Evolutionary conservation across 2,888 invertebrate genomes (phyloP).

Genomic region (Liodrosophila aerea): DNA sequence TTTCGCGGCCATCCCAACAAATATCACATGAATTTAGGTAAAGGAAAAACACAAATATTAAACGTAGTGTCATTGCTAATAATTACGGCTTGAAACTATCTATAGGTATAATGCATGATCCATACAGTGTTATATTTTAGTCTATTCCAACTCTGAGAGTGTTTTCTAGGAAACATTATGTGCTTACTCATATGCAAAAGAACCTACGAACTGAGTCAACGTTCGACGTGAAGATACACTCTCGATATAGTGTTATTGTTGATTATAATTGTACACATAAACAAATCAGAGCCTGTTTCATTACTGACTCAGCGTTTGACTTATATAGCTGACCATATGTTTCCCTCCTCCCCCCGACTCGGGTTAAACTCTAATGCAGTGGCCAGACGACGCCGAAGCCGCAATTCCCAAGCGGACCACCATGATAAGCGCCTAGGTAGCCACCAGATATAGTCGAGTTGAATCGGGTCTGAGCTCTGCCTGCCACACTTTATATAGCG

Average conservation of each 20-base stretch:
- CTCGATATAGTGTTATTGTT: slow-evolving; percentile 1
- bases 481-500: too few relatives aligned
- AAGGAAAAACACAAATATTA: slow-evolving; percentile 27
- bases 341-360: slow-evolving; percentile 1
- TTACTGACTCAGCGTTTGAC: slow-evolving; percentile 33
- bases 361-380: slow-evolving; percentile 40
- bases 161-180: too few relatives aligned
- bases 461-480: too few relatives aligned
- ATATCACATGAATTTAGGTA: slow-evolving; percentile 82
- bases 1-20: slow-evolving; percentile 81
- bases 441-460: too few relatives aligned
- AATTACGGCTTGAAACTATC: slow-evolving; percentile 43
- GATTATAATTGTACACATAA: slow-evolving; percentile 16
- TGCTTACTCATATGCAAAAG: too few relatives aligned
- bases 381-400: slow-evolving; percentile 23
- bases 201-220: slow-evolving; percentile 28
- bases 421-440: slow-evolving; percentile 25
- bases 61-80: slow-evolving; percentile 62
- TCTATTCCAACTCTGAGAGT: background rate
- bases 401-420: slow-evolving; percentile 39
- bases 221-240: background rate
- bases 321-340: slow-evolving; percentile 33
- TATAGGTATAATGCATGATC: slow-evolving; percentile 40
- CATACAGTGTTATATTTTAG: background rate
- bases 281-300: slow-evolving; percentile 14